Base-by-base conservation (phyloP, 2,888 invertebrate genomes). In the Apotomis turbidana region DNA sequence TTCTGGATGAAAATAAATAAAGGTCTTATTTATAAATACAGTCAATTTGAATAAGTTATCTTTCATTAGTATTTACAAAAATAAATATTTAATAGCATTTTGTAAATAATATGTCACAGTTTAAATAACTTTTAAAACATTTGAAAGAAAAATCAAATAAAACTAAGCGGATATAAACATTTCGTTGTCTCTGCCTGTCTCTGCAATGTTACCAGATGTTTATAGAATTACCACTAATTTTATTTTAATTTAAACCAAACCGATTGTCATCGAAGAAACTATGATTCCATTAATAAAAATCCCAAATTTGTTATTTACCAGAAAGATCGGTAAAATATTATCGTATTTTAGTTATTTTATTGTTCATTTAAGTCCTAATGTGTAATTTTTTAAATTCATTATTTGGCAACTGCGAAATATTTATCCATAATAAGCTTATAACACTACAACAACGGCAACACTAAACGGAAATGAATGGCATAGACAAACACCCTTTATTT, bases 101-200 rank as follows among this genome's bases (percentile, higher is more conserved):
- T 41, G 54, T 36, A 12, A 63, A 64, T 15, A 0, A 12, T 41
- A 13, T 5, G 6, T 54, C 54, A 54, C 15, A 54, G 10, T 54
- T 15, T 54, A 41, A 52, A 6, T 44, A 55, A 44, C 15, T 10
- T 41, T 64, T 57, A 2, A 46, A 54, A 66, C 9, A 55, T 55
- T 55, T 49, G 44, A 62, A 64, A n/a, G 44, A 55, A 64, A 46
- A 12, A 49, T 64, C 15, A 52, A 63, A 38, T 8, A 52, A 15
- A 51, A 36, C 27, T 13, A 49, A 63, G 13, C 55, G 55, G 64
- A 64, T 64, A n/a, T 55, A 13, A 15, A 55, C 41, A 44, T n/a
- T 64, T 41, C 10, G 13, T 52, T 13, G 52, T 63, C 52, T 63
- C 27, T 54, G 63, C 5, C 27, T 41, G 12, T 41, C 49, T 49